phyloP scores from a whole-genome alignment of 64 coral and sea anemone species.

The Dendrophyllia cribrosa region DNA sequence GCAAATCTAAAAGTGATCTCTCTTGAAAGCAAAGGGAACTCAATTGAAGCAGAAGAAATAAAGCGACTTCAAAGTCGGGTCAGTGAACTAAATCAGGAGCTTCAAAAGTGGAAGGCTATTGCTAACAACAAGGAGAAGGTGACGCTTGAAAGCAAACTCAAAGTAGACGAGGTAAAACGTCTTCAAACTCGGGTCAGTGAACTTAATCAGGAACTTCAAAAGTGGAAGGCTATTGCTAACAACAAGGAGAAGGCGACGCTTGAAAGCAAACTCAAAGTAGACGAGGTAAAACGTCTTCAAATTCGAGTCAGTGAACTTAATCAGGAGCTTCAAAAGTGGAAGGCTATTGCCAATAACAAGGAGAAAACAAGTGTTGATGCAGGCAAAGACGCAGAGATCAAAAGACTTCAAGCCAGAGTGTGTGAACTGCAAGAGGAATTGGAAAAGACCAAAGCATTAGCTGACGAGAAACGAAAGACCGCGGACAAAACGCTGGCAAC shows the following conservation, averaged over 20 bases:
- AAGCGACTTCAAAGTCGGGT: background rate
- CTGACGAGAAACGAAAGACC: conserved; percentile 45
- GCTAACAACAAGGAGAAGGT: background rate
- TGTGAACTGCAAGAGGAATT: background rate
- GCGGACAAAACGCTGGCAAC: conserved; percentile 23
- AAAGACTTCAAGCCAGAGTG: background rate
- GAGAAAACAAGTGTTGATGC: background rate
- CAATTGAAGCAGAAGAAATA: background rate
- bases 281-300: conserved; percentile 25
- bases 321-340: conserved; percentile 7
- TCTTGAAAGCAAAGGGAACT: conserved; percentile 7
- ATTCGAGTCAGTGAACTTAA: background rate
- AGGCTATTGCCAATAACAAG: background rate
- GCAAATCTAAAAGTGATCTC: conserved; percentile 6
- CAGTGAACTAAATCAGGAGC: background rate
- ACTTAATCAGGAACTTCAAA: background rate
- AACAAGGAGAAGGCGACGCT: background rate
- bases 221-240: conserved; percentile 1
- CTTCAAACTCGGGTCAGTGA: background rate
- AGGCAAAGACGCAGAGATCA: background rate
- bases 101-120: conserved; percentile 19
- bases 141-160: no score
- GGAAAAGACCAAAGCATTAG: background rate
- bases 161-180: conserved; percentile 1
- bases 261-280: background rate